phyloP scores from a whole-genome alignment of 2,113 vertebrate species.

The Echinops telfairi region DNA sequence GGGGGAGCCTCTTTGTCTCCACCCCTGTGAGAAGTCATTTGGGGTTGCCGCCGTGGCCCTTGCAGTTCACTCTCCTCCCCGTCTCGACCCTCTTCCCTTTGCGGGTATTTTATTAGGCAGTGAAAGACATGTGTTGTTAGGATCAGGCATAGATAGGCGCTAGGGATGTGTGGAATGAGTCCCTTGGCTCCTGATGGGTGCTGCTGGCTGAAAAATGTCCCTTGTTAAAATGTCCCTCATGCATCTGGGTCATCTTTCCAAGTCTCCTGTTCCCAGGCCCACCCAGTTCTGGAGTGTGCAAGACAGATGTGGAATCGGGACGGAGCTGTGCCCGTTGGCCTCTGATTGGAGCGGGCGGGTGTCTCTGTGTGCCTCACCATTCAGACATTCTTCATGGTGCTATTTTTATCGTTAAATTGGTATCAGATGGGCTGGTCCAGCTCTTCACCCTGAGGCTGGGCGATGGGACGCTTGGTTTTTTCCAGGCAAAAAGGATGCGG shows the following conservation, averaged over 20 bases:
- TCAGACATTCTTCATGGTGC: slow-evolving; percentile 81
- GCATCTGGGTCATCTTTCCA: not conserved
- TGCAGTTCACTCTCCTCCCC: not conserved
- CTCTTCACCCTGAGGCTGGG: slow-evolving; percentile 29
- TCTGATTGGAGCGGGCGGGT: slow-evolving; percentile 80
- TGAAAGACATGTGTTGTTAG: not conserved
- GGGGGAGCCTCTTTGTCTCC: not conserved
- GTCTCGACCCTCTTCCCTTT: not conserved
- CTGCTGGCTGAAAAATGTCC: not conserved
- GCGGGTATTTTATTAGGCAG: not conserved
- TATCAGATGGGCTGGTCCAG: slow-evolving; percentile 83
- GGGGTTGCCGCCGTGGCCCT: not conserved
- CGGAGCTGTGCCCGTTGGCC: slow-evolving; percentile 74
- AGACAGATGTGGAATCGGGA: slow-evolving; percentile 72
- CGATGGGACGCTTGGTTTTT: not conserved
- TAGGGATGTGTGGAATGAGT: not conserved
- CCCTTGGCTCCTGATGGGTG: not conserved
- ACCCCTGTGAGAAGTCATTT: not conserved
- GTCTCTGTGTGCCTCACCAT: slow-evolving; percentile 76
- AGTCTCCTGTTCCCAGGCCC: slow-evolving; percentile 42
- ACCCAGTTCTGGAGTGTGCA: slow-evolving; percentile 61
- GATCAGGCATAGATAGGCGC: not conserved
- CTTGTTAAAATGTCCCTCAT: not conserved
- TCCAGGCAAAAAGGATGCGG: slow-evolving; percentile 27
- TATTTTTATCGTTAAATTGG: slow-evolving; percentile 87